Evolutionary conservation across 2,888 invertebrate species (phyloP).

Genomic region (Carabus problematicus): DNA sequence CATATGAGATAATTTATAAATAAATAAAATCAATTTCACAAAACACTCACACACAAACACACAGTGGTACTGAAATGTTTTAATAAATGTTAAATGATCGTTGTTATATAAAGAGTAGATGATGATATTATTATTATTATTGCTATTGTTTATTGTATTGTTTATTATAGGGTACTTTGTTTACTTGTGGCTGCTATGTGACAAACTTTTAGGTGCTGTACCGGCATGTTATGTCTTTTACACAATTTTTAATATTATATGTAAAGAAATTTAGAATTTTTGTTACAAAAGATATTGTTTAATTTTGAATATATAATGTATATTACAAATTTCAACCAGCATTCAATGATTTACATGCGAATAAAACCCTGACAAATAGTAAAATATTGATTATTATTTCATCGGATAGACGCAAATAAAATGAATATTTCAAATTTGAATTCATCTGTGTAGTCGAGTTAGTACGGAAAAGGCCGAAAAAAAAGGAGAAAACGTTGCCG

Average conservation of each 20-base stretch:
- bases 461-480: too few relatives aligned
- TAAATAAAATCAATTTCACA: conserved; percentile 16
- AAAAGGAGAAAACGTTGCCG: too few relatives aligned
- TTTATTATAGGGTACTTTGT: conserved; percentile 54
- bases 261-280: conserved; percentile 55
- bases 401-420: not conserved
- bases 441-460: not conserved
- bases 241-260: conserved; percentile 54
- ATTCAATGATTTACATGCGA: too few relatives aligned
- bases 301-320: conserved; percentile 55
- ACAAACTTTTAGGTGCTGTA: conserved; percentile 50
- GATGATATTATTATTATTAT: conserved; percentile 54
- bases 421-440: too few relatives aligned
- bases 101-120: conserved; percentile 50
- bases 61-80: conserved; percentile 42
- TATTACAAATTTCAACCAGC: conserved; percentile 47
- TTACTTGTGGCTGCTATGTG: conserved; percentile 42
- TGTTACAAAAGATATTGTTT: conserved; percentile 56
- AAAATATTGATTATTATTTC: too few relatives aligned
- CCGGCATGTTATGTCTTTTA: conserved; percentile 52
- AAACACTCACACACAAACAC: conserved; percentile 15
- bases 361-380: too few relatives aligned
- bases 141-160: conserved; percentile 59
- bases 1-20: not conserved
- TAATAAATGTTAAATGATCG: conserved; percentile 56